Evolutionary conservation across 2,113 vertebrate genomes (phyloP), one percentile per base, ranked within the genome.

Genomic region (Ochotona princeps): DNA sequence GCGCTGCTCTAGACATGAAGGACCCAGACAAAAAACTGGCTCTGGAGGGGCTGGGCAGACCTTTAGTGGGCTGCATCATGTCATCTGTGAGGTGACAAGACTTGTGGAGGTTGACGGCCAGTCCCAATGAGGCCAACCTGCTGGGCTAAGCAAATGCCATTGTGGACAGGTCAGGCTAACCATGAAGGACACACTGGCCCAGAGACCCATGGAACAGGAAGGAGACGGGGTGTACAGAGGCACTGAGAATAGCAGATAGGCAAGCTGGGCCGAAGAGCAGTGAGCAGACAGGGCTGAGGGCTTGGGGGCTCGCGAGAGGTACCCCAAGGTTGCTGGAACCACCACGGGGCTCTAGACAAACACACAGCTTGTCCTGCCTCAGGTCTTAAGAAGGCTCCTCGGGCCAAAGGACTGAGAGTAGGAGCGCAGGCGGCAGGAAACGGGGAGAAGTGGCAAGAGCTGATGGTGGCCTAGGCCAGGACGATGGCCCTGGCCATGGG

Each of bases 181-280:
- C 12, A 2, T 30, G 54, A 66, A 54, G 54, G 21, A 10, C 60
- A 60, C 23, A 2, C 14, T 12, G 25, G 18, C 21, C 0, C 44
- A 15, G 8, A 67, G 84, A 57, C 76, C 81, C 17, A 60, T 32
- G 47, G 28, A 30, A 67, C 5, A 8, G 38, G 26, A 60, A 51
- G 28, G 78, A 8, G 51, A 0, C 4, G 8, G 44, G 61, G 30
- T 21, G 85, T 79, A 13, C 10, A 0, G 23, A 10, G 4, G 0
- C 17, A 38, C 73, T 2, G 28, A 80, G 32, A 44, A 47, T 1
- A 11, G 35, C n/a, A 28, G 89, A 49, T 73, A 61, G 28, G 14
- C 57, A 2, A 10, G 1, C 49, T 10, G 30, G 66, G 63, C n/a
- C 2, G 60, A 70, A 13, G 72, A 5, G 21, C 44, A 1, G 11